phyloP scores from a whole-genome alignment of 2,888 invertebrate species.

The Theristus sp. region DNA sequence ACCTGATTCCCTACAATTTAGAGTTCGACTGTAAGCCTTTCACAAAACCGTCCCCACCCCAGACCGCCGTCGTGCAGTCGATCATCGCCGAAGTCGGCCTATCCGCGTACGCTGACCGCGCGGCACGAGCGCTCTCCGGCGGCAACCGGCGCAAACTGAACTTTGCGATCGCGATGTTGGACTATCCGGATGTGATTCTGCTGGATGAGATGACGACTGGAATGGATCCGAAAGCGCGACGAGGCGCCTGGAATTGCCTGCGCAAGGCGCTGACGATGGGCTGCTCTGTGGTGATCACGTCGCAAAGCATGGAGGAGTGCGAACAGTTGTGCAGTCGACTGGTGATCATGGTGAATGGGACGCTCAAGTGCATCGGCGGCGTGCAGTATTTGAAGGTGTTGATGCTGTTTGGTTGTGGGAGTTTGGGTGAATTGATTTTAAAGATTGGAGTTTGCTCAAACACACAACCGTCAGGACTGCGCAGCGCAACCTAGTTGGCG shows the following conservation, averaged over 20 bases:
- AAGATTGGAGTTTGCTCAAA: too few relatives aligned
- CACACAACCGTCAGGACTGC: too few relatives aligned
- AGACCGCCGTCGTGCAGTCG: background rate
- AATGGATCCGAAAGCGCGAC: slow-evolving; percentile 35
- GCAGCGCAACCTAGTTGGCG: too few relatives aligned
- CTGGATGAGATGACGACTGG: slow-evolving; percentile 45
- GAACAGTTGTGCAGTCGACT: slow-evolving; percentile 9
- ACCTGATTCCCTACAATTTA: too few relatives aligned
- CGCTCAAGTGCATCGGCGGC: slow-evolving; percentile 8
- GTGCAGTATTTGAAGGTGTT: slow-evolving; percentile 10
- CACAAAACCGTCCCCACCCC: background rate
- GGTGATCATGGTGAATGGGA: slow-evolving; percentile 10
- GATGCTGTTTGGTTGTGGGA: too few relatives aligned
- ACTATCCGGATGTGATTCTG: slow-evolving; percentile 60
- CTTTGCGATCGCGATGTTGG: slow-evolving; percentile 64
- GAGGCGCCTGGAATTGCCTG: slow-evolving; percentile 36
- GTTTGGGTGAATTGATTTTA: too few relatives aligned
- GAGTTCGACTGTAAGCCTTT: too few relatives aligned
- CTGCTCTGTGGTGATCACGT: slow-evolving; percentile 1
- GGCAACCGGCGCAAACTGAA: slow-evolving; percentile 62
- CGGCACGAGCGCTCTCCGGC: slow-evolving; percentile 44
- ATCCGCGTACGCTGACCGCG: background rate
- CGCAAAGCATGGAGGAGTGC: slow-evolving; percentile 10
- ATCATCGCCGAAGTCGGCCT: slow-evolving; percentile 1
- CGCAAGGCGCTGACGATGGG: background rate